Base-by-base conservation (phyloP, 2,797 vertebrate genomes). In the Pseudotriccus pelzelni region DNA sequence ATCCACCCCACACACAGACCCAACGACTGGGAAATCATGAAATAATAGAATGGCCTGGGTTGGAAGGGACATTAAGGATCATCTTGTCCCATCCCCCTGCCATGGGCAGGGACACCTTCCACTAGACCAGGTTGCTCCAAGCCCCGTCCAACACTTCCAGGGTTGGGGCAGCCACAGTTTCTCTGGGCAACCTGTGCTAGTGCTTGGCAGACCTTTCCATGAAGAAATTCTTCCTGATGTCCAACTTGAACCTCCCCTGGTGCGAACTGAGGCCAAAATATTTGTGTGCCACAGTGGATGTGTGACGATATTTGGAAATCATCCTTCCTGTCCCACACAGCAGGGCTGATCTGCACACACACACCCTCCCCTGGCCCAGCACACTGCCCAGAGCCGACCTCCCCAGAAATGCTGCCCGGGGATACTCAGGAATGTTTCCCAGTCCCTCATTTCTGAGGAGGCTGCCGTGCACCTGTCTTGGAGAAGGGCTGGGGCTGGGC, bases 131-230 rank as follows among this genome's bases (percentile, higher is more conserved):
- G 11, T 0, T n/a, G 36, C 16, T 81, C 47, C 53, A 68, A 88
- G 9, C 19, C 4, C 2, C 0, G 0, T 43, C 41, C 30, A 47
- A 0, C 63, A 55, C 7, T 62, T 1, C 36, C 63, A 75, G 62
- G 49, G 19, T n/a, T 62, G 41, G 22, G 8, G 12, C 53, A 68
- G 46, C 46, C 60, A 19, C 47, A 56, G 5, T 30, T 47, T 1
- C 32, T 28, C 27, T 60, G 69, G 34, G 10, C 8, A 75, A 0
- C 7, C 32, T 32, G 14, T 23, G 39, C 34, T 70, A 81, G 27
- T 9, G 18, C 34, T 36, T 75, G 22, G 0, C 3, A 64, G 12
- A 0, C 0, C 32, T 49, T 37, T 18, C 20, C 22, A 36, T 6
- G 27, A 76, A 28, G 5, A 10, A 12, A 8, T 10, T n/a, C 32